Conservation (phyloP, 2,113 vertebrate genomes). For the Hippotragus niger region DNA sequence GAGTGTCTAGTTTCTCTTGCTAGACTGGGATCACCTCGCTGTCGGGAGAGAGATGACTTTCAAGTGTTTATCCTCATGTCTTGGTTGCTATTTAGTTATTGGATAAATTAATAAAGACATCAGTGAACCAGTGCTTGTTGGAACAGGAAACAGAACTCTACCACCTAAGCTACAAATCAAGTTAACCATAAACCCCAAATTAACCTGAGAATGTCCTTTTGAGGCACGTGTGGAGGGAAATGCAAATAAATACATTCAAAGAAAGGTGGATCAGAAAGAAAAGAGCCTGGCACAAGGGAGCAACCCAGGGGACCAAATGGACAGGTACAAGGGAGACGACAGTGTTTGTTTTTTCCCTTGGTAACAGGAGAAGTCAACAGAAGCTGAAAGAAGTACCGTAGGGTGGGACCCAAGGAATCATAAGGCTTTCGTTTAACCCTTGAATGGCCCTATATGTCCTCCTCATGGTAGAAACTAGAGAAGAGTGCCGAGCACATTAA, state of each 20-base stretch:
- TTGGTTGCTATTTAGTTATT: background rate
- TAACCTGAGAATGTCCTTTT: slow-evolving; percentile 9
- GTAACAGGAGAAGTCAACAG: slow-evolving; percentile 64
- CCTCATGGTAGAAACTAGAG: background rate
- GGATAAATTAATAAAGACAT: slow-evolving; percentile 28
- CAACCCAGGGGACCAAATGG: slow-evolving; percentile 23
- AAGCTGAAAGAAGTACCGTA: slow-evolving; percentile 14
- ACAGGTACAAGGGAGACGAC: background rate
- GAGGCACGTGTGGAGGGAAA: background rate
- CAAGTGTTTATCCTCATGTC: background rate
- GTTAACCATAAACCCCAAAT: background rate
- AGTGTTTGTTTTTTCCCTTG: slow-evolving; percentile 55
- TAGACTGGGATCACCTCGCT: background rate
- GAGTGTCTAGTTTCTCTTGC: background rate
- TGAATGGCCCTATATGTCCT: background rate
- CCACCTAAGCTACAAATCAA: background rate
- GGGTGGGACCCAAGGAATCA: slow-evolving; percentile 58
- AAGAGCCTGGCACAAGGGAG: background rate
- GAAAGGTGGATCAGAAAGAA: background rate
- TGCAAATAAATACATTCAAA: slow-evolving; percentile 44
- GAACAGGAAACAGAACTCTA: background rate
- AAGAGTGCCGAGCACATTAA: too few species aligned
- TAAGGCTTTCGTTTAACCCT: slow-evolving; percentile 36
- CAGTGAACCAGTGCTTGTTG: background rate
- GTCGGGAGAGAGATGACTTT: background rate